Base-by-base conservation (phyloP, 1,140 invertebrate genomes). In the Penaeus chinensis region DNA sequence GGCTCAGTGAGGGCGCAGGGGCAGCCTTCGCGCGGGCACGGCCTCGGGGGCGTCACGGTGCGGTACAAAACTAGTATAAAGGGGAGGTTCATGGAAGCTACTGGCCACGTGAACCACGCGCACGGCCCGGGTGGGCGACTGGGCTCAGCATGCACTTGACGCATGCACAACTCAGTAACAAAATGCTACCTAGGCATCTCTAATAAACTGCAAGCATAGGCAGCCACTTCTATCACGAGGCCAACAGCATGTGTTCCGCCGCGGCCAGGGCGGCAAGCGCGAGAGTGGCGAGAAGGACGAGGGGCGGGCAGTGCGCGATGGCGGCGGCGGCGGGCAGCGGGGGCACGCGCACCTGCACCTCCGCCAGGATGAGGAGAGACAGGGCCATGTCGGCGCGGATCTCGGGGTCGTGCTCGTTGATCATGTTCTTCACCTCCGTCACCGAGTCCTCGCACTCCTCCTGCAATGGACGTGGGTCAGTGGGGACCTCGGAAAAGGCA, bases 331-430 rank as follows among this genome's bases (percentile, higher is more conserved):
- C 87, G 62, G 84, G 84, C 47, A 88, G 20, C 20, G 84, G 84
- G 27, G 93, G 92, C 69, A 92, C 89, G 37, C 95, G 94, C 61
- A 96, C 95, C 92, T 97, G 96, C 27, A 97, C 96, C 93, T 97
- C 96, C n/a, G 96, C 96, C 93, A 97, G 96, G 93, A 97, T 97
- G 92, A 97, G 96, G 91, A 97, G 96, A 89, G 96, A 97, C 18
- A 98, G 94, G 20, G 97, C 93, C 62, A 96, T 94, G 92, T 97
- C 96, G 32, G 96, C 96, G 90, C 96, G 95, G 83, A 97, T 95
- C 91, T 97, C 95, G 71, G 96, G 95, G 91, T 97, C 94, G 90
- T 95, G 95, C 60, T 94, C 95, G 92, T 97, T 97, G 91, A 98
- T 97, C 91, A 96, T 95, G 71, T 95, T 94, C 91, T 96, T 96